These are phyloP conservation scores for Drosophila barbarae DNA, from an alignment of 2,888 invertebrate species.

Conservation along the genomic window DNA sequence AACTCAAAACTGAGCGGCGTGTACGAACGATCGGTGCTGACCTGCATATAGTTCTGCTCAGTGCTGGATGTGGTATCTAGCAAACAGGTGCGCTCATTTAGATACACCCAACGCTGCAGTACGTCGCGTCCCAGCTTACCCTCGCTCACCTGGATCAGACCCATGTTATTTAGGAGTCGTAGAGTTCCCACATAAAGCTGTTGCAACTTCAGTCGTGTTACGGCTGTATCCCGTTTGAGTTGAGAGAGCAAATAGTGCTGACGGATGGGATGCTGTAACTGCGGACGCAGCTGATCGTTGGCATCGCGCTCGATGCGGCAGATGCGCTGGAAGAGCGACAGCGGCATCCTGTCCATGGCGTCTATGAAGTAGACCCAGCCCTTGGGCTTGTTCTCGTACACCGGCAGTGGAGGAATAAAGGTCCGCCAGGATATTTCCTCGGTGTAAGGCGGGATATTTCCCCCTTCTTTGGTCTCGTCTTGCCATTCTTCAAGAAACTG, in stretches of 20 bases:
- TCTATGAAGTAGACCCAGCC: constrained; percentile 88
- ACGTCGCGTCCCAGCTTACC: constrained; percentile 82
- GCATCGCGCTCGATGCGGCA: constrained; percentile 81
- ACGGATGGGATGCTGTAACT: constrained; percentile 84
- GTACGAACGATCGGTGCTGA: constrained; percentile 82
- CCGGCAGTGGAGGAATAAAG: constrained; percentile 85
- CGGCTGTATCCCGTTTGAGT: constrained; percentile 74
- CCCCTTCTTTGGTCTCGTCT: constrained; percentile 76
- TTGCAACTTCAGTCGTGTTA: constrained; percentile 67
- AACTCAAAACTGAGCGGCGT: constrained; percentile 82
- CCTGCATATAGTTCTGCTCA: constrained; percentile 82
- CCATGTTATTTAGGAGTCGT: constrained; percentile 83
- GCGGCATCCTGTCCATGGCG: constrained; percentile 84
- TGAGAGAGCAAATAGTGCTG: constrained; percentile 84
- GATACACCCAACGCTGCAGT: constrained; percentile 85
- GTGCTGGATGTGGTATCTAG: constrained; percentile 85
- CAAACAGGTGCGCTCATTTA: constrained; percentile 83
- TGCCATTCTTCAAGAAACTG: constrained; percentile 80
- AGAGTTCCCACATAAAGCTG: constrained; percentile 79
- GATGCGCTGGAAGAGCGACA: constrained; percentile 85
- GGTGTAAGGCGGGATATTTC: constrained; percentile 67
- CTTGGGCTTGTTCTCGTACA: constrained; percentile 81
- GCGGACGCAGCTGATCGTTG: constrained; percentile 82
- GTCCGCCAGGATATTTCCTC: constrained; percentile 85
- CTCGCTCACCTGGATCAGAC: constrained; percentile 85